phyloP scores from a whole-genome alignment of 2,113 vertebrate species.

The Larimichthys polyactis region DNA sequence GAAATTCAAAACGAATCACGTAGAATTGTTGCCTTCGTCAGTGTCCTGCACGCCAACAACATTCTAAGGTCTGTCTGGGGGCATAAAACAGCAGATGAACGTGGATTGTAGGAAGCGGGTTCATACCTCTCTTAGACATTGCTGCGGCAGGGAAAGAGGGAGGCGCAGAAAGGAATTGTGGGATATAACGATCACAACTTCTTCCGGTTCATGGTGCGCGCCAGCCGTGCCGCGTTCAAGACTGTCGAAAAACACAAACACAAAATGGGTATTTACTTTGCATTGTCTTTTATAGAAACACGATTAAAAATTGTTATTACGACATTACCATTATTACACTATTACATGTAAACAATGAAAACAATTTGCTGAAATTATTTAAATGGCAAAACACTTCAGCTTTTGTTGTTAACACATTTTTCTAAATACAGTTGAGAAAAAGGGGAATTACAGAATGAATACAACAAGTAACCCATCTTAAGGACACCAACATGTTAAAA shows the following conservation, averaged over 20 bases:
- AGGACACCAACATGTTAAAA: too few species aligned
- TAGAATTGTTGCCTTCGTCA: fast-evolving
- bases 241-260: neutral
- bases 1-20: neutral
- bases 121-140: conserved; percentile 88
- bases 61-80: fast-evolving
- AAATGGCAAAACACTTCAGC: neutral
- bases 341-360: neutral
- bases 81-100: conserved; percentile 56
- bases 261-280: neutral
- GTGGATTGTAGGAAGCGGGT: conserved; percentile 38
- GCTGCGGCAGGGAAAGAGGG: conserved; percentile 81
- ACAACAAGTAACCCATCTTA: too few species aligned
- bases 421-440: neutral
- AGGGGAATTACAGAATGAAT: neutral
- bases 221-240: neutral
- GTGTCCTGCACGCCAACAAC: neutral
- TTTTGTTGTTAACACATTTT: neutral
- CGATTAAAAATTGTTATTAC: too few species aligned
- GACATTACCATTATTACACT: neutral
- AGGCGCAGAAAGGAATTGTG: conserved; percentile 72
- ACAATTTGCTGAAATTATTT: neutral
- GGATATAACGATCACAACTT: conserved; percentile 74
- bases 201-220: conserved; percentile 60
- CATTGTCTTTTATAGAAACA: neutral